Base-by-base conservation (phyloP, 2,888 invertebrate genomes). In the Isotomurus palustris region DNA sequence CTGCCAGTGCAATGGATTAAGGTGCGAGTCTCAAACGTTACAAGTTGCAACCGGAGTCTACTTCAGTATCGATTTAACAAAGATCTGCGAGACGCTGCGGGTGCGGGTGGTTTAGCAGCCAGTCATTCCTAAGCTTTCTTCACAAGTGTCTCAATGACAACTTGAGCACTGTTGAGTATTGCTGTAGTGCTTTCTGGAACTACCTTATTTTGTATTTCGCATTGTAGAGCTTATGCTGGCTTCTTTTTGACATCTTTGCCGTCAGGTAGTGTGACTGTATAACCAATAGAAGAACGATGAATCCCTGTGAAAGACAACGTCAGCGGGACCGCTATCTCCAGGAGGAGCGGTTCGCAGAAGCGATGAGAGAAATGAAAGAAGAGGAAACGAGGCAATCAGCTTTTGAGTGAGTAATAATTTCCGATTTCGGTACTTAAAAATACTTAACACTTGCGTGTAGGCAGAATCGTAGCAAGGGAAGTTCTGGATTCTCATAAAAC, bases 381-480 rank as follows among this genome's bases (percentile, higher is more conserved):
- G 67, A 70, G 25, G 68, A 68, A 52, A 40, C 62, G 28, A 53
- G 67, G 6, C 62, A 67, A 28, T 43, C 62, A 17, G 64, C 66
- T 21, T 67, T 66, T 24, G 52, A 49, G 69, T 69, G 35, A 32
- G 49, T 32, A 29, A 8, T 19, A 40, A 8, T 40, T 40, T 10
- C 40, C 17, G 8, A 10, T 10, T 14, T 32, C 14, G 8, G 14
- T 14, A 10, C 8, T 32, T 32, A 32, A 32, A 10, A 10, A 8
- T 14, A 32, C 14, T 14, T 32, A 32, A 32, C 14, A 32, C 32
- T 32, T 10, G 8, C 32, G 32, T 32, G 5, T 38, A 5, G 19
- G 5, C 14, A 17, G 38, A 5, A 5, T 38, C 19, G 5, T 38
- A 14, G n/a, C 38, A 38, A 4, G 19, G 14, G 5, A 14, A 38